Evolutionary conservation across 53 echinoderm and acorn worm genomes (phyloP), one percentile per base, ranked within the genome.

Genomic region (Zoroaster sp.): DNA sequence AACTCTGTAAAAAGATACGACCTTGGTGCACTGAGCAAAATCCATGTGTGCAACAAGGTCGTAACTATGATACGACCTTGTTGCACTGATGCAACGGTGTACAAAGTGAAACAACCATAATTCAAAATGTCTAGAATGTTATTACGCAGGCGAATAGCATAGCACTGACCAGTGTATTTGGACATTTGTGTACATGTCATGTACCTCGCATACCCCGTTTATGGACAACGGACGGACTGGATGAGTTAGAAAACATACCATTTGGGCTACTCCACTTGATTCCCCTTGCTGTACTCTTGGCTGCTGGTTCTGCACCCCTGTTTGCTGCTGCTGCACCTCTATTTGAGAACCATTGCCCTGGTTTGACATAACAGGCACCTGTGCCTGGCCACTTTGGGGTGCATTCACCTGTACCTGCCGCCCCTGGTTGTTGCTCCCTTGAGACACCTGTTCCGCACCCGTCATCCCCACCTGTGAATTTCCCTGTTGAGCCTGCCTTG

Each of bases 251-350:
- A 21, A 42, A 28, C 82, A 30, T 67, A 82, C 82, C 44, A 82
- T 1, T 20, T 82, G 82, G 44, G 68, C 30, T 31, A 43, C 66
- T 82, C 31, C 67, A 15, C 66, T 42, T 15, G 41, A 3, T 15
- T 10, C 66, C 13, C 68, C 74, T 21, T 88, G 88, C 76, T 92
- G 83, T 69, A 72, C 89, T 39, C 89, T 88, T 17, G 81, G 91
- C 40, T 75, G 83, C 49, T 73, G 90, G 28, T 83, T 74, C 66
- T 73, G 82, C 25, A 32, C 46, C 44, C 37, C 30, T 69, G 46
- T 3, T 71, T 72, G 46, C 20, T 85, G 46, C 53, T 40, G 40
- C 55, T 35, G 52, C 73, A 46, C 85, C 23, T 6, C 49, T 31
- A 15, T 36, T 13, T 45, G 66, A 5, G 33, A 1, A 37, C 32